These are phyloP conservation scores for Microctonus brassicae DNA, from an alignment of 2,888 invertebrate species.

Conservation along the genomic window DNA sequence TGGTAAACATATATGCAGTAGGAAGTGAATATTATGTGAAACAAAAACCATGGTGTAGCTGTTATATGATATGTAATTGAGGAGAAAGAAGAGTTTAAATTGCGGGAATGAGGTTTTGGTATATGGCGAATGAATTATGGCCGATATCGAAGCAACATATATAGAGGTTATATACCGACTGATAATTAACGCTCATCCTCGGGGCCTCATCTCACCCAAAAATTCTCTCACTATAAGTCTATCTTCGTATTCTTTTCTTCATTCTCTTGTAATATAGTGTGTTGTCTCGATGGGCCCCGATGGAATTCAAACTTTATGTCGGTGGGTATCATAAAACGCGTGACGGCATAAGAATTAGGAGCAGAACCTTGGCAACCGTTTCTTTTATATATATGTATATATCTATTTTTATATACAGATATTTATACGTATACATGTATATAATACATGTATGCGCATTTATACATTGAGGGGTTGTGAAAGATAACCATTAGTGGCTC, in stretches of 20 bases:
- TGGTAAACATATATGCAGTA: background rate
- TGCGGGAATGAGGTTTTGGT: background rate
- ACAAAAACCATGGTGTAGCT: background rate
- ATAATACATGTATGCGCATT: background rate
- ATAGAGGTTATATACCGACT: slow-evolving; percentile 50
- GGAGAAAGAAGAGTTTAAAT: slow-evolving; percentile 1
- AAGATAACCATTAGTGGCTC: slow-evolving; percentile 21
- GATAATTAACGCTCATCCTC: slow-evolving; percentile 62
- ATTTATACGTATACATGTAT: background rate
- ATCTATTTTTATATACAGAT: slow-evolving; percentile 6
- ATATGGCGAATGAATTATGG: slow-evolving; percentile 60
- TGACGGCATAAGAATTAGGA: slow-evolving; percentile 68
- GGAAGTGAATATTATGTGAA: background rate
- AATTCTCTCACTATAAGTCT: slow-evolving; percentile 23
- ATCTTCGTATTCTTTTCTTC: slow-evolving; percentile 9
- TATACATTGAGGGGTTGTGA: slow-evolving; percentile 35
- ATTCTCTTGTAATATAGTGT: slow-evolving; percentile 24
- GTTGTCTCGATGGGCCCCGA: slow-evolving; percentile 22
- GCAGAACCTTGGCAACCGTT: slow-evolving; percentile 30
- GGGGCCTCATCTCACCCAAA: slow-evolving; percentile 36
- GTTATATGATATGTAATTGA: slow-evolving; percentile 3
- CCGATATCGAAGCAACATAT: slow-evolving; percentile 57
- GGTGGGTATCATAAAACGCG: slow-evolving; percentile 67
- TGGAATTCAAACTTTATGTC: slow-evolving; percentile 68
- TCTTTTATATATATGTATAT: slow-evolving; percentile 24